These are phyloP conservation scores for Aphaenogaster ashmeadi DNA, from an alignment of 1,140 invertebrate genomes.

Conservation along the genomic window DNA sequence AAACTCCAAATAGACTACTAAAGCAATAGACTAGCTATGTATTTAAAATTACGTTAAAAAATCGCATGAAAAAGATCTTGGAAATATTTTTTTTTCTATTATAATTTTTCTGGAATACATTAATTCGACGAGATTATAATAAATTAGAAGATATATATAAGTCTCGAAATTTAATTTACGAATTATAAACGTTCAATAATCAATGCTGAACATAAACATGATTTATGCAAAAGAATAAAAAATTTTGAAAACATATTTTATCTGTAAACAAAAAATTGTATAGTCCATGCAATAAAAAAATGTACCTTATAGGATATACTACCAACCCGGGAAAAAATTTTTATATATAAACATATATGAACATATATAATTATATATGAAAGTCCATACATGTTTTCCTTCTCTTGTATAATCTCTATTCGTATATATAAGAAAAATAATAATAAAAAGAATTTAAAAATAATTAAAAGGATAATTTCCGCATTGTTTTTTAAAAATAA, in stretches of 20 bases:
- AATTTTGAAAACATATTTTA: constrained; percentile 17
- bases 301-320: not conserved
- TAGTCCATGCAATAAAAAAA: not conserved
- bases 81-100: not conserved
- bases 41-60: not conserved
- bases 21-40: not conserved
- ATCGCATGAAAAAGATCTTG: not conserved
- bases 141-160: not conserved
- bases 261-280: not conserved
- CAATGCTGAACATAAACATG: not conserved
- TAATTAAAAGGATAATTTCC: too few relatives aligned
- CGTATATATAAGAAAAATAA: too few relatives aligned
- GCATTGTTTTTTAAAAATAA: too few relatives aligned
- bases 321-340: not conserved
- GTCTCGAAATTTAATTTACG: not conserved
- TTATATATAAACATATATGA: too few relatives aligned
- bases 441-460: too few relatives aligned
- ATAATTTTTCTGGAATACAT: not conserved
- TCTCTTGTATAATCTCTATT: too few relatives aligned
- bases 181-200: not conserved
- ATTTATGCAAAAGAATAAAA: not conserved
- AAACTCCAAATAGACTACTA: too few relatives aligned
- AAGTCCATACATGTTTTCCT: too few relatives aligned
- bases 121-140: not conserved
- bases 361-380: too few relatives aligned